Conservation (phyloP, 2,797 vertebrate species). For the Sebastes iracundus region DNA sequence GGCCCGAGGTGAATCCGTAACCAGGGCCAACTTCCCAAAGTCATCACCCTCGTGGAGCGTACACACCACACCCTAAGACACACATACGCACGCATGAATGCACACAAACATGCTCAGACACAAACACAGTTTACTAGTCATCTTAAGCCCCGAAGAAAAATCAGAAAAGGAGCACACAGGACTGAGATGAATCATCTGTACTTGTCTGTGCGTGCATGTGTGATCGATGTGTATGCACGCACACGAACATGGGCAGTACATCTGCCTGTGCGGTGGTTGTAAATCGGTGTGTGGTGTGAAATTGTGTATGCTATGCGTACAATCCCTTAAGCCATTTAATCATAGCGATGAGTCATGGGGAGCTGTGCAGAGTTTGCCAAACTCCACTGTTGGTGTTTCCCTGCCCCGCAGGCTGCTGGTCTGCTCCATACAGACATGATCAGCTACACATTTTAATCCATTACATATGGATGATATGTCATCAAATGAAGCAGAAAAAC, state of each 20-base stretch:
- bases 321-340: slow-evolving; percentile 60
- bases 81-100: background rate
- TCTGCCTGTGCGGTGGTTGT: slow-evolving; percentile 12
- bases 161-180: background rate
- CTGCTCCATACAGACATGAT: slow-evolving; percentile 15
- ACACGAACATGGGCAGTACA: background rate
- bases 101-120: background rate
- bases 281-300: slow-evolving; percentile 20
- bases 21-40: slow-evolving; percentile 96
- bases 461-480: slow-evolving; percentile 13
- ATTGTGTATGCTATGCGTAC: slow-evolving; percentile 19
- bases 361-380: slow-evolving; percentile 50
- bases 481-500: slow-evolving; percentile 20
- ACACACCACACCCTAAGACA: slow-evolving; percentile 92
- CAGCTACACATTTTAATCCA: slow-evolving; percentile 6
- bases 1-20: slow-evolving; percentile 94
- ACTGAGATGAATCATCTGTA: slow-evolving; percentile 30
- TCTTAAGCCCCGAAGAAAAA: slow-evolving; percentile 4
- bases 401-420: slow-evolving; percentile 17
- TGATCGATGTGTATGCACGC: background rate
- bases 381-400: slow-evolving; percentile 59
- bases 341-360: slow-evolving; percentile 64
- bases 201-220: background rate
- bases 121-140: slow-evolving; percentile 21
- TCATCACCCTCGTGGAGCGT: slow-evolving; percentile 96